Conservation (phyloP, 2,797 vertebrate species). For the Sebastes jordani region DNA sequence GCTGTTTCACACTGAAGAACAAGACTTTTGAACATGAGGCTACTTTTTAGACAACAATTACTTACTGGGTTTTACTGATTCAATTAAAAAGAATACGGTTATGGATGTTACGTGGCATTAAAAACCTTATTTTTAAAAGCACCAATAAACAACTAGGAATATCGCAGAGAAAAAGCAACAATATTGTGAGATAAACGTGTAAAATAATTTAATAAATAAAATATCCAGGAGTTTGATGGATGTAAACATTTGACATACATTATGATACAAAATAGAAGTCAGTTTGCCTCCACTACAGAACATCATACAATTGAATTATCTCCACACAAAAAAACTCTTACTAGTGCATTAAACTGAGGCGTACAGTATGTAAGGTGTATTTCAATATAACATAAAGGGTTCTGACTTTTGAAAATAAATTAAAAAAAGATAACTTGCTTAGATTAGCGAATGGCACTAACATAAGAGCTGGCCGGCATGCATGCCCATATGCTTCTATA, state of each 20-base stretch:
- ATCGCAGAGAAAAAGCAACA: not conserved
- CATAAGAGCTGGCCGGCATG: slow-evolving; percentile 52
- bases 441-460: slow-evolving; percentile 51
- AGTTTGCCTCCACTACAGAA: slow-evolving; percentile 49
- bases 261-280: slow-evolving; percentile 59
- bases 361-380: slow-evolving; percentile 40
- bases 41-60: not conserved
- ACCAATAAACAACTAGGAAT: not conserved
- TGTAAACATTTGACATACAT: slow-evolving; percentile 77
- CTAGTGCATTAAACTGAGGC: slow-evolving; percentile 54
- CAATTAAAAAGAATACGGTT: not conserved
- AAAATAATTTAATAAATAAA: slow-evolving; percentile 86
- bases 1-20: not conserved
- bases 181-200: slow-evolving; percentile 48
- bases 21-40: not conserved
- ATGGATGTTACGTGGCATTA: no score
- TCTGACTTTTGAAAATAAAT: slow-evolving; percentile 33
- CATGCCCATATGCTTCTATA: slow-evolving; percentile 42
- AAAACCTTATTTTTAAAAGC: not conserved
- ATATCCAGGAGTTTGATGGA: slow-evolving; percentile 56
- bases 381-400: slow-evolving; percentile 26
- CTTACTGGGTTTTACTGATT: not conserved
- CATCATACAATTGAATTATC: slow-evolving; percentile 32
- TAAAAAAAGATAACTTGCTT: slow-evolving; percentile 14
- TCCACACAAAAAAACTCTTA: slow-evolving; percentile 32